Evolutionary conservation across 1,140 invertebrate genomes (phyloP).

Genomic region (Drosophila miranda): DNA sequence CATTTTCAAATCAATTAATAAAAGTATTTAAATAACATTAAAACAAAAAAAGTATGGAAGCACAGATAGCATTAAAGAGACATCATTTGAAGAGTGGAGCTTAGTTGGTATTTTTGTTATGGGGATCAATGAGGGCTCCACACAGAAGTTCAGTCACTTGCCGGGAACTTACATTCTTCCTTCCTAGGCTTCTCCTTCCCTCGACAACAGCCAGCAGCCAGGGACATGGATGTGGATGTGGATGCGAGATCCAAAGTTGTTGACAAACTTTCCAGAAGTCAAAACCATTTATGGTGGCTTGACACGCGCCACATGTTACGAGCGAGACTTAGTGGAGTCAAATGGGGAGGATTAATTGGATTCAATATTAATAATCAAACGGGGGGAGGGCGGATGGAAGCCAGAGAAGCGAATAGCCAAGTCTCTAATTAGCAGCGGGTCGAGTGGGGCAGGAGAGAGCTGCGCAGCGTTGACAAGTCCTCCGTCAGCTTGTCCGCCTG

Average conservation of each 20-base stretch:
- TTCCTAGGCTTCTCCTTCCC: too few relatives aligned
- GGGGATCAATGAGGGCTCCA: too few relatives aligned
- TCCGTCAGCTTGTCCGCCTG: background rate
- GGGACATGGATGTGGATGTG: background rate
- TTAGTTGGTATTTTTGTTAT: too few relatives aligned
- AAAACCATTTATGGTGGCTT: conserved; percentile 56
- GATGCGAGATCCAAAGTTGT: conserved; percentile 32
- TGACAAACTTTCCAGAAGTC: conserved; percentile 44
- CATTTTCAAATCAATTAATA: too few relatives aligned
- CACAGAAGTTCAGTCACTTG: too few relatives aligned
- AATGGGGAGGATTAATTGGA: conserved; percentile 55
- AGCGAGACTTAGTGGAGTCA: conserved; percentile 13
- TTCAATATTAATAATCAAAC: conserved; percentile 47
- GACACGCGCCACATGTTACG: conserved; percentile 46
- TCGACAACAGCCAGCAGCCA: background rate
- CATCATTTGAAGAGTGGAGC: too few relatives aligned
- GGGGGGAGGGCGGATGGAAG: background rate
- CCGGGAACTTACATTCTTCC: too few relatives aligned
- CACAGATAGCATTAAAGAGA: too few relatives aligned
- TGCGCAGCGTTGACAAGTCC: conserved; percentile 28
- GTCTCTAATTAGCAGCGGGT: conserved; percentile 22
- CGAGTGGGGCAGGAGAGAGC: background rate
- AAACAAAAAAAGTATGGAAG: too few relatives aligned
- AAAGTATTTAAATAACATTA: too few relatives aligned
- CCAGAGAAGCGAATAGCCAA: background rate